phyloP scores from a whole-genome alignment of 2,113 vertebrate genomes.

The Calyptomena viridis region DNA sequence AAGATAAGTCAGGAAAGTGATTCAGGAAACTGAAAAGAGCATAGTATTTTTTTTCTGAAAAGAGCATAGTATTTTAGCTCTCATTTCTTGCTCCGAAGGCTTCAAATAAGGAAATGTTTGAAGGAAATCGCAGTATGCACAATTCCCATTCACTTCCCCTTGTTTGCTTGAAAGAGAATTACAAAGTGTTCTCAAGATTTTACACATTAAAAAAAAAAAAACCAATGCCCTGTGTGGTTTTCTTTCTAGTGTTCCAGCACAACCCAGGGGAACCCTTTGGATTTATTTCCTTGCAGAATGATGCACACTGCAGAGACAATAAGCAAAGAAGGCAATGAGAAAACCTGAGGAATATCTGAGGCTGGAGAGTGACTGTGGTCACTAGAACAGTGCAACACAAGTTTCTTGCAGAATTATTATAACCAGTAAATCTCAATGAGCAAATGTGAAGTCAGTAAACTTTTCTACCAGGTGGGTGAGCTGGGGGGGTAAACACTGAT shows the following conservation, averaged over 20 bases:
- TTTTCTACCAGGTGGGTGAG: background rate
- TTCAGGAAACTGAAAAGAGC: background rate
- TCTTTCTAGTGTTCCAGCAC: background rate
- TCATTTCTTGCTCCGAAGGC: background rate
- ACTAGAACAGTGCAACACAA: background rate
- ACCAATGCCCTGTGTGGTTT: background rate
- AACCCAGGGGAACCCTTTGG: background rate
- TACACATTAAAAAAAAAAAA: fast-evolving
- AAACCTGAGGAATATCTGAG: background rate
- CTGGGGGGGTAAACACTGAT: background rate
- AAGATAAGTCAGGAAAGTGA: background rate
- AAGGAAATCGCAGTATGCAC: background rate
- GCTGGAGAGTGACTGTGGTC: background rate
- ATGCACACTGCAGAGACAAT: background rate
- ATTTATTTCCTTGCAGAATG: background rate
- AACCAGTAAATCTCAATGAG: background rate
- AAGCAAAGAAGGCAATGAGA: background rate
- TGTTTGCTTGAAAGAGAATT: background rate
- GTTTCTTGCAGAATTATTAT: background rate
- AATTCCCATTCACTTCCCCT: background rate
- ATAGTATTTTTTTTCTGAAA: background rate
- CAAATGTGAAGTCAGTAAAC: background rate
- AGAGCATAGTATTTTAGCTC: background rate
- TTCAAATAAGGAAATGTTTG: background rate
- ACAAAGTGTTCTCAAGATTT: background rate